These are phyloP conservation scores for Drosophila athabasca DNA, from an alignment of 1,140 invertebrate genomes.

Conservation along the genomic window DNA sequence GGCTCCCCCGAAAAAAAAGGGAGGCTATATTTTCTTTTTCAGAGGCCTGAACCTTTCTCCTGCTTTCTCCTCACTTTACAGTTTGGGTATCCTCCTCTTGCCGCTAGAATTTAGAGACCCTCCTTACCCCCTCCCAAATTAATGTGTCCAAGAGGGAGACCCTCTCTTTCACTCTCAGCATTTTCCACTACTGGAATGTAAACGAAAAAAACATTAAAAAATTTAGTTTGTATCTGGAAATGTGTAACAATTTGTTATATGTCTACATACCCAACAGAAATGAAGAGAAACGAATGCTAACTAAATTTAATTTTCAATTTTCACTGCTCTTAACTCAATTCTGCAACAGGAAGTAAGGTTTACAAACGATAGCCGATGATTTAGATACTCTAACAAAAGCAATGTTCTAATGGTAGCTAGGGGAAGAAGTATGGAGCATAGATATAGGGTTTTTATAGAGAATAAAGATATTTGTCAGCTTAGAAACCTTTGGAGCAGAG, in stretches of 20 bases:
- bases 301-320: conserved; percentile 40
- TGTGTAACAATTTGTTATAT: conserved; percentile 33
- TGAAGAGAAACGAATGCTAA: neutral
- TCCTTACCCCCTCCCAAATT: no score
- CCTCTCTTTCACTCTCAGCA: no score
- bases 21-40: neutral
- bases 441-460: no score
- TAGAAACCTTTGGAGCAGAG: neutral
- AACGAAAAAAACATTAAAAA: conserved; percentile 24
- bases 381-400: no score
- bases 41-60: no score
- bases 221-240: conserved; percentile 35
- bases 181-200: neutral
- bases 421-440: no score
- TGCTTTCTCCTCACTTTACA: neutral
- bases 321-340: conserved; percentile 52
- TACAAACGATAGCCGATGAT: neutral
- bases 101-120: neutral
- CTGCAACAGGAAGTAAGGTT: conserved; percentile 5
- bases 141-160: no score
- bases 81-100: no score
- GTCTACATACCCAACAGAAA: neutral
- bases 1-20: conserved; percentile 28
- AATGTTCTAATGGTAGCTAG: no score
- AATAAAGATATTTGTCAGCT: no score